Evolutionary conservation across 2,797 vertebrate genomes (phyloP).

Genomic region (Cichlasoma orientale): DNA sequence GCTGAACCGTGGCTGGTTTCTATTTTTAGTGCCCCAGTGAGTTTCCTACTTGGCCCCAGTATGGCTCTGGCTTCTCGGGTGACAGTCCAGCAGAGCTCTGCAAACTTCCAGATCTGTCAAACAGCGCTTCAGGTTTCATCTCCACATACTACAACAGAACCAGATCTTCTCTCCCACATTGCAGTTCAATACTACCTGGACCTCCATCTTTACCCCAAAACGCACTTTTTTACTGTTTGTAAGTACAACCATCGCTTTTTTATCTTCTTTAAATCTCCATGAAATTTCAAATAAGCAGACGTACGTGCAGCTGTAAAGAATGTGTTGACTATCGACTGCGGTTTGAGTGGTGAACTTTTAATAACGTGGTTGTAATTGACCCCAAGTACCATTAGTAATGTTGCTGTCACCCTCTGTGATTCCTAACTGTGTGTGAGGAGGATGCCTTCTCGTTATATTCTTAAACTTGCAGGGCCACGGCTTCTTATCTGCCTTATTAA

Average conservation of each 20-base stretch:
- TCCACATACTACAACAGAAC: slow-evolving; percentile 7
- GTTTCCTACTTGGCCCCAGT: slow-evolving; percentile 12
- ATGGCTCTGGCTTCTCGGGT: slow-evolving; percentile 63
- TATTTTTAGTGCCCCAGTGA: slow-evolving; percentile 68
- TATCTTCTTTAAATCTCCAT: neutral
- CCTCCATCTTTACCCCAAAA: slow-evolving; percentile 7
- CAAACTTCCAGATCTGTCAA: slow-evolving; percentile 41
- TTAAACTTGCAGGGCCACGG: neutral
- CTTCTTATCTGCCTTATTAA: slow-evolving; percentile 18
- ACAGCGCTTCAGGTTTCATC: slow-evolving; percentile 34
- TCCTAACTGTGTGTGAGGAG: neutral
- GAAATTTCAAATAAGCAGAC: neutral
- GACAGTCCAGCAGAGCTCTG: slow-evolving; percentile 47
- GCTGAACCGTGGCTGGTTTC: slow-evolving; percentile 52
- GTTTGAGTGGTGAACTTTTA: neutral
- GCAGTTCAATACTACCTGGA: slow-evolving; percentile 21
- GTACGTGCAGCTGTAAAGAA: neutral
- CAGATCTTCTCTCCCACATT: slow-evolving; percentile 7
- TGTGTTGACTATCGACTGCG: neutral
- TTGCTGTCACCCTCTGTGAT: neutral
- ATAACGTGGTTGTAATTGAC: neutral
- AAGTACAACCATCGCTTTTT: slow-evolving; percentile 49
- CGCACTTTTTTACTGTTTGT: slow-evolving; percentile 38
- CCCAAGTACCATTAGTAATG: neutral
- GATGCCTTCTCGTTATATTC: neutral